A percentile compares a stretch with the other conserved stretches of the same genome.
These are phyloP conservation scores for Allophyes oxyacanthae DNA, from an alignment of 2,888 invertebrate genomes.

Conservation along the genomic window DNA sequence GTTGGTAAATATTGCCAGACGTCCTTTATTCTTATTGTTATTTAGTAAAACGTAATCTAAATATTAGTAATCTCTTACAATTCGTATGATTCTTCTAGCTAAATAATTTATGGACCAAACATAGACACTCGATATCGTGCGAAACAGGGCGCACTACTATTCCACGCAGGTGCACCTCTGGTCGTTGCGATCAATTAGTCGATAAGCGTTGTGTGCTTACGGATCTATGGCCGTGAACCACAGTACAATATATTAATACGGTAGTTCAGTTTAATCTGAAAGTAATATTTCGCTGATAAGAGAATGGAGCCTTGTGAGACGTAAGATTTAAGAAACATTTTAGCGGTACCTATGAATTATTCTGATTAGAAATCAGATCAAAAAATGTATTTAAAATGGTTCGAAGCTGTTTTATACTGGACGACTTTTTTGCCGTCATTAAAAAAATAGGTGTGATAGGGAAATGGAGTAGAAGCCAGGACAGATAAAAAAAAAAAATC, in stretches of 20 bases:
- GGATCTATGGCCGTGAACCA: conserved; percentile 48
- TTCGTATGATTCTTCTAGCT: too few species aligned
- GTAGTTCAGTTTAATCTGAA: conserved; percentile 31
- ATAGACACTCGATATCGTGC: conserved; percentile 13
- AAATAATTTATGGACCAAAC: not conserved
- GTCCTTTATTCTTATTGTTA: too few species aligned
- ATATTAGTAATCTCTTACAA: too few species aligned
- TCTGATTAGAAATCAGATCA: too few species aligned
- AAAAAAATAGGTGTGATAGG: too few species aligned
- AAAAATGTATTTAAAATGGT: too few species aligned
- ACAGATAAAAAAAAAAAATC: too few species aligned
- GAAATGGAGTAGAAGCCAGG: too few species aligned
- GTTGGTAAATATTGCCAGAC: too few species aligned
- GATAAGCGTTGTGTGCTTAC: conserved; percentile 68
- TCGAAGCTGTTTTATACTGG: too few species aligned
- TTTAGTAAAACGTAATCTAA: too few species aligned
- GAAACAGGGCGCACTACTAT: conserved; percentile 40
- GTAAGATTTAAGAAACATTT: conserved; percentile 21
- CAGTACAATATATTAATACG: conserved; percentile 14
- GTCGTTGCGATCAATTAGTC: conserved; percentile 77
- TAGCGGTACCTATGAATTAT: not conserved
- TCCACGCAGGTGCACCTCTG: conserved; percentile 64
- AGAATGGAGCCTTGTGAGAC: conserved; percentile 33
- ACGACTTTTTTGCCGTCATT: too few species aligned
- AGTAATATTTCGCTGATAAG: conserved; percentile 37